Evolutionary conservation across 1,140 invertebrate species (phyloP).

Genomic region (Samia ricini): DNA sequence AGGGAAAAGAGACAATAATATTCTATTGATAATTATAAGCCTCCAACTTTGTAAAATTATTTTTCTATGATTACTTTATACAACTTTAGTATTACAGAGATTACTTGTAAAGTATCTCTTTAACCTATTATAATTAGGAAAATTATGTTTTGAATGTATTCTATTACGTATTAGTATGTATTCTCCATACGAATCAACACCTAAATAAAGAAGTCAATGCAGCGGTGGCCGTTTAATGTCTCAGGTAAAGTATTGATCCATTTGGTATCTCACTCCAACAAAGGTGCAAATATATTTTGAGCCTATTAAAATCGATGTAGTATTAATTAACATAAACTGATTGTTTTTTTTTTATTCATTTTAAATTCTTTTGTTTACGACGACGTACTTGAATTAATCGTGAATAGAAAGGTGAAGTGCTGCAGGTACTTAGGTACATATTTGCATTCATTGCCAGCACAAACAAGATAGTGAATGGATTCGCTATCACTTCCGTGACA

Average conservation of each 20-base stretch:
- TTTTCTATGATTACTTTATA: no score
- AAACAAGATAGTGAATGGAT: conserved; percentile 9
- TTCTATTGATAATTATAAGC: no score
- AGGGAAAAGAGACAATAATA: no score
- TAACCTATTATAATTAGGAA: background rate
- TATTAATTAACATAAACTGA: background rate
- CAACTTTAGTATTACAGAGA: background rate
- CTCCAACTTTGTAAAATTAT: no score
- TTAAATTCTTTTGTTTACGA: background rate
- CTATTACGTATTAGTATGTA: no score
- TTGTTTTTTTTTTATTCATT: background rate
- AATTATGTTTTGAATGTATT: background rate
- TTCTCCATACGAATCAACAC: background rate
- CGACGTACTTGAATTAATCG: background rate
- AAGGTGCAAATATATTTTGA: conserved; percentile 50
- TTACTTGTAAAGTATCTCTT: background rate
- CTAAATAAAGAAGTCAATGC: conserved; percentile 62
- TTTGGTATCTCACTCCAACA: conserved; percentile 71
- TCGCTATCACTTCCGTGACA: conserved; percentile 15
- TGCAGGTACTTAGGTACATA: background rate
- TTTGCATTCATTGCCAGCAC: conserved; percentile 9
- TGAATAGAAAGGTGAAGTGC: conserved; percentile 1
- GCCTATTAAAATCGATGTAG: conserved; percentile 20
- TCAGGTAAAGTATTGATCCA: conserved; percentile 73
- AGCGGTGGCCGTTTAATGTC: conserved; percentile 73